phyloP scores from a whole-genome alignment of 2,113 vertebrate species.

The Eolophus roseicapilla region DNA sequence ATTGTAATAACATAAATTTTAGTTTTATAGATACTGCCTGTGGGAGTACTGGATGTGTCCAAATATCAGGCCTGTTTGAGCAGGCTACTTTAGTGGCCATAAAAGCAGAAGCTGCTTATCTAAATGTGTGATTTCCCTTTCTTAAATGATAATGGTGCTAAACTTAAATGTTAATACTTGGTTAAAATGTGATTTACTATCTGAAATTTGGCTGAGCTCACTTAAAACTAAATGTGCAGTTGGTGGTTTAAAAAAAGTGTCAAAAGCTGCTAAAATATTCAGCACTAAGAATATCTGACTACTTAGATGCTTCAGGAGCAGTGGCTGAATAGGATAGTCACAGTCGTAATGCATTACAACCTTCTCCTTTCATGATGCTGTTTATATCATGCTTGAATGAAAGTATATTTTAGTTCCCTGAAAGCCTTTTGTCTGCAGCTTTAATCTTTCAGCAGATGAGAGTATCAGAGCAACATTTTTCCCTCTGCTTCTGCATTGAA shows the following conservation, averaged over 20 bases:
- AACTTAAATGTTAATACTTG: slow-evolving; percentile 27
- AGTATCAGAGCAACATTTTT: slow-evolving; percentile 8
- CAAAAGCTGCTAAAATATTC: slow-evolving; percentile 64
- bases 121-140: not conserved
- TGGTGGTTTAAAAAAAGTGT: slow-evolving; percentile 61
- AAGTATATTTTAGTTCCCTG: slow-evolving; percentile 21
- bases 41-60: not conserved
- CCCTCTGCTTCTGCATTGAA: not conserved
- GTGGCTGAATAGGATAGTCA: slow-evolving; percentile 33
- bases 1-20: not conserved
- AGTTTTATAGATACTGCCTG: not conserved
- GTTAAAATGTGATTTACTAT: slow-evolving; percentile 44
- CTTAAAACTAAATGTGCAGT: slow-evolving; percentile 59
- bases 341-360: slow-evolving; percentile 10
- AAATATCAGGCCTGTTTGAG: not conserved
- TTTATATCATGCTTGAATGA: slow-evolving; percentile 34
- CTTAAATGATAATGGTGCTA: not conserved
- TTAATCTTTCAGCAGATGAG: not conserved
- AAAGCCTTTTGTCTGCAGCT: slow-evolving; percentile 1
- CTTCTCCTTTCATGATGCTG: slow-evolving; percentile 4
- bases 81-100: not conserved
- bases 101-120: not conserved
- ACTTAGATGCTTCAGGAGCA: slow-evolving; percentile 30
- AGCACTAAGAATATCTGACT: slow-evolving; percentile 58
- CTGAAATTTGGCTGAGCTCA: slow-evolving; percentile 52